Evolutionary conservation across 2,113 vertebrate species (phyloP).

Genomic region (Halichoeres trimaculatus): DNA sequence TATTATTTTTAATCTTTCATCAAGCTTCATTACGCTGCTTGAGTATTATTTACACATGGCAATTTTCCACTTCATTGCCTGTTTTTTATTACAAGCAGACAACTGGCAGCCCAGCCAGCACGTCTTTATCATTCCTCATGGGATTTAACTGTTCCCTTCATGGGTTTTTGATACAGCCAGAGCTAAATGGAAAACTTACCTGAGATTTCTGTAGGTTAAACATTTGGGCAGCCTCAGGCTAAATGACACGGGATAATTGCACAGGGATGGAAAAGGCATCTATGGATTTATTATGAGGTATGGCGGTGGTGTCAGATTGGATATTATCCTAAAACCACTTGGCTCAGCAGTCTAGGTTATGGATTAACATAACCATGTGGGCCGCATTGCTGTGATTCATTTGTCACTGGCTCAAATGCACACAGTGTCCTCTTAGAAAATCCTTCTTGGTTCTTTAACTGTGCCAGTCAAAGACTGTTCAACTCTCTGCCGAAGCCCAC

Average conservation of each 20-base stretch:
- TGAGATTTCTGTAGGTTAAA: slow-evolving; percentile 11
- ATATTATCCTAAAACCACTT: not conserved
- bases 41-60: slow-evolving; percentile 55
- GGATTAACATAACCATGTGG: not conserved
- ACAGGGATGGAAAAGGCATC: not conserved
- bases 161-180: slow-evolving; percentile 8
- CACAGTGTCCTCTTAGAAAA: not conserved
- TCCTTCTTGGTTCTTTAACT: not conserved
- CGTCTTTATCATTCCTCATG: slow-evolving; percentile 7
- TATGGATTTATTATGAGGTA: slow-evolving; percentile 12
- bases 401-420: not conserved
- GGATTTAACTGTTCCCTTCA: slow-evolving; percentile 17
- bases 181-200: slow-evolving; percentile 38
- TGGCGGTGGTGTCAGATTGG: slow-evolving; percentile 11
- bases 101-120: slow-evolving; percentile 18
- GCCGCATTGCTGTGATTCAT: not conserved
- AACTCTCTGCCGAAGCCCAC: not conserved
- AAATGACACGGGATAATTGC: slow-evolving; percentile 25
- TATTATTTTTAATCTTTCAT: slow-evolving; percentile 43
- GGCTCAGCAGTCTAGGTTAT: not conserved
- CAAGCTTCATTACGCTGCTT: slow-evolving; percentile 47
- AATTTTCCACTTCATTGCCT: slow-evolving; percentile 50
- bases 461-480: not conserved
- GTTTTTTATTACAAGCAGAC: slow-evolving; percentile 46
- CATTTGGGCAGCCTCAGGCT: not conserved